Evolutionary conservation across 2,797 vertebrate genomes (phyloP).

Genomic region (Etheostoma perlongum): DNA sequence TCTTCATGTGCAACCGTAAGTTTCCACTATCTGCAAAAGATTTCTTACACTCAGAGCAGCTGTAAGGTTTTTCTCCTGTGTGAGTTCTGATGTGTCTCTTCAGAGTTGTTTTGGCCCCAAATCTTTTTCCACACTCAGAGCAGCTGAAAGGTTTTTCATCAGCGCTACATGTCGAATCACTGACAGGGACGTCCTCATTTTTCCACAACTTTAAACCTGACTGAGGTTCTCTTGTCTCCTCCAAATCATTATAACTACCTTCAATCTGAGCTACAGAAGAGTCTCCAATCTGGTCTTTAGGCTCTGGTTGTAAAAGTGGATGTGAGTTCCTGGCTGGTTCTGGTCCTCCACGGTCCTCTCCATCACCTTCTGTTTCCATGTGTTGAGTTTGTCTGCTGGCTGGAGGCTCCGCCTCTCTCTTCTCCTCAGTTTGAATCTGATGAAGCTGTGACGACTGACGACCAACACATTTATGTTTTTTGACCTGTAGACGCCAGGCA

Average conservation of each 20-base stretch:
- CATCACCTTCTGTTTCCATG: background rate
- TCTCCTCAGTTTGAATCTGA: no score
- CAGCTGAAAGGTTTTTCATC: no score
- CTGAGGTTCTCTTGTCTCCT: background rate
- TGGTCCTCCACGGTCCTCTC: background rate
- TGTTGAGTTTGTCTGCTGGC: background rate
- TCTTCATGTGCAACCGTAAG: no score
- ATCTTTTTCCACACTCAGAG: no score
- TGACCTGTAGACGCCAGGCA: no score
- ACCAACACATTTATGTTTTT: no score
- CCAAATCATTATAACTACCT: background rate
- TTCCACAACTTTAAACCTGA: background rate
- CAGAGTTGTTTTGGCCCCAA: no score
- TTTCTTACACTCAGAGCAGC: no score
- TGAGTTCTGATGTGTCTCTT: no score
- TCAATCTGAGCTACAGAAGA: background rate
- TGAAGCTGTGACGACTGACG: no score
- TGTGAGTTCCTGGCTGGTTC: background rate
- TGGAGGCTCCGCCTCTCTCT: background rate
- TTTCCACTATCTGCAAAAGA: no score
- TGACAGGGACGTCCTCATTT: background rate
- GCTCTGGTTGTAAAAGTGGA: background rate
- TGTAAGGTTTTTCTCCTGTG: no score
- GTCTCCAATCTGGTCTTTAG: background rate
- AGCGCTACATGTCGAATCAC: background rate